Percentiles rank a stretch among this genome's conserved stretches.
Conservation (phyloP, 2,797 vertebrate genomes). For the Pseudotriccus pelzelni region DNA sequence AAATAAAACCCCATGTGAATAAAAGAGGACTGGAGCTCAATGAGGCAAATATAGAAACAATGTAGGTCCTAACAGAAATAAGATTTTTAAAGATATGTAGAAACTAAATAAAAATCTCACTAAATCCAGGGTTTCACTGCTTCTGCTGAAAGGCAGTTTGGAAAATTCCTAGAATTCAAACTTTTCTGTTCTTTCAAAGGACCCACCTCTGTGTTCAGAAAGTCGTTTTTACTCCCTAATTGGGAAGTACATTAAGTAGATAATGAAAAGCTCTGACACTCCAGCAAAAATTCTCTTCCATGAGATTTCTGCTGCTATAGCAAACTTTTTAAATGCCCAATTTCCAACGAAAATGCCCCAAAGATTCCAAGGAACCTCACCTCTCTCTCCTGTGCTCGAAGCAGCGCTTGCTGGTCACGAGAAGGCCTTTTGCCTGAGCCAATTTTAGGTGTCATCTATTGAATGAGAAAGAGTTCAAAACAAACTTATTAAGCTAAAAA, state of each 20-base stretch:
- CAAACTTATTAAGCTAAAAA: constrained; percentile 11
- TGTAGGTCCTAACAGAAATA: not conserved
- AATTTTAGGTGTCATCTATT: constrained; percentile 81
- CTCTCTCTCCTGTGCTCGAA: constrained; percentile 80
- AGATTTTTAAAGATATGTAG: not conserved
- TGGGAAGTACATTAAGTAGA: not conserved
- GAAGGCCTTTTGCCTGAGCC: constrained; percentile 73
- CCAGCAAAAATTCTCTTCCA: not conserved
- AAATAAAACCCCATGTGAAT: not conserved
- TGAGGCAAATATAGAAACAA: not conserved
- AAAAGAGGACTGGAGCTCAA: not conserved
- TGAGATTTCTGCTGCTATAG: not conserved
- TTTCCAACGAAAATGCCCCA: not conserved
- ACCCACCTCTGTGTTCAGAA: not conserved
- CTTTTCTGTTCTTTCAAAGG: not conserved
- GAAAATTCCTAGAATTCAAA: not conserved
- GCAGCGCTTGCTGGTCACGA: constrained; percentile 65
- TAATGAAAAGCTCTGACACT: not conserved
- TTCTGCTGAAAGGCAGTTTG: not conserved
- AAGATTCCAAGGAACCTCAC: constrained; percentile 63
- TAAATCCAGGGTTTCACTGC: not conserved
- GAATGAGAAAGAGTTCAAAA: constrained; percentile 64
- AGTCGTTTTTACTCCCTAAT: not conserved
- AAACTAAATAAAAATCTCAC: not conserved
- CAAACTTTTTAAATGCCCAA: not conserved